phyloP scores from a whole-genome alignment of 1,140 invertebrate species.

The Conopomorpha cramerella region DNA sequence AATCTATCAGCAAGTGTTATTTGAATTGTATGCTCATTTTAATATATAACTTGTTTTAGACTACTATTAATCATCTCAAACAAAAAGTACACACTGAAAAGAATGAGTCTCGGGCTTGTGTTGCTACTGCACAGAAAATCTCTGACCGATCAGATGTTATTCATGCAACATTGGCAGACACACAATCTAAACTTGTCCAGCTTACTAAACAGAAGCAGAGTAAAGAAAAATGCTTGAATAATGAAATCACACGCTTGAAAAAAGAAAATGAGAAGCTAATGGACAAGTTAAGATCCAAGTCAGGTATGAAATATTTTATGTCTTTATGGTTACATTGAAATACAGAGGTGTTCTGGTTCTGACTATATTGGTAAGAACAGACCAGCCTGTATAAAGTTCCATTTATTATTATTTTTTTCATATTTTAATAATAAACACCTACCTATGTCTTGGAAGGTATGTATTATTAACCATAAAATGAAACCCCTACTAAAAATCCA shows the following conservation, averaged over 20 bases:
- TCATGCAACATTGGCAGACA: constrained; percentile 24
- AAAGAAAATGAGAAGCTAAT: constrained; percentile 34
- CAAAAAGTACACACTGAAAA: constrained; percentile 33
- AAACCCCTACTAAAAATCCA: too few relatives aligned
- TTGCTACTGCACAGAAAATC: constrained; percentile 37
- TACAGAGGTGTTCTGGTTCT: too few relatives aligned
- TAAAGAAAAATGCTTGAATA: constrained; percentile 25
- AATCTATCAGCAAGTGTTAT: too few relatives aligned
- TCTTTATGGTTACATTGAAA: neutral
- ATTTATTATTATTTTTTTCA: neutral
- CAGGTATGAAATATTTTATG: constrained; percentile 13
- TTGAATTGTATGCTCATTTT: too few relatives aligned
- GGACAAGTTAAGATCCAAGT: constrained; percentile 30
- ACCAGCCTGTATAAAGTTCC: too few relatives aligned
- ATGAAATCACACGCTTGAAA: constrained; percentile 33
- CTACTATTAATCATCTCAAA: constrained; percentile 19
- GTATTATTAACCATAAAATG: too few relatives aligned
- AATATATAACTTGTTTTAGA: constrained; percentile 14
- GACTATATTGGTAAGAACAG: too few relatives aligned
- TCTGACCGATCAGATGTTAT: constrained; percentile 35
- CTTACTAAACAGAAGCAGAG: constrained; percentile 39
- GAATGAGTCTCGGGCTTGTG: constrained; percentile 42
- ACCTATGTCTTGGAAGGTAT: too few relatives aligned
- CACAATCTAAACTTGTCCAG: constrained; percentile 23
- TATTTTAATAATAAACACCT: too few relatives aligned